phyloP scores from a whole-genome alignment of 2,113 vertebrate species.

The Piprites chloris region DNA sequence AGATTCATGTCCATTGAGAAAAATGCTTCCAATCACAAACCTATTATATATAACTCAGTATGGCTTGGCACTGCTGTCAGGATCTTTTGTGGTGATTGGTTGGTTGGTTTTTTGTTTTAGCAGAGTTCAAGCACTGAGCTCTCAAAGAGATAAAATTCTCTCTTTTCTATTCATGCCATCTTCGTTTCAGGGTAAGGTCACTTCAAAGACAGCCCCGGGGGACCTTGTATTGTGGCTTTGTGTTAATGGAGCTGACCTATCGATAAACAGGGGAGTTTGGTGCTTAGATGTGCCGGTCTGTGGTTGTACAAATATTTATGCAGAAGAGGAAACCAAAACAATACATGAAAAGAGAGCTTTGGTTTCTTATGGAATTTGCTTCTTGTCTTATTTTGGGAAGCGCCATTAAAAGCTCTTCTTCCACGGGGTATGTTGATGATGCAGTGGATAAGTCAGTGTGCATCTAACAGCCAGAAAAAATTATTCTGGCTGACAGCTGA shows the following conservation, averaged over 20 bases:
- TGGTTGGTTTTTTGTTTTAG: background rate
- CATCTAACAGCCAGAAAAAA: background rate
- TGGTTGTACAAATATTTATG: conserved; percentile 57
- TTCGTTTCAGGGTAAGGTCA: background rate
- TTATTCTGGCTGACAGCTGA: background rate
- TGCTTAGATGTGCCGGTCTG: background rate
- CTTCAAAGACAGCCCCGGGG: background rate
- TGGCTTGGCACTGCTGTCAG: conserved; percentile 32
- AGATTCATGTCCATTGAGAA: background rate
- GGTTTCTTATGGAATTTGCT: conserved; percentile 44
- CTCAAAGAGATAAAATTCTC: background rate
- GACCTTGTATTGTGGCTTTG: background rate
- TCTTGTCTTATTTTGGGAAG: conserved; percentile 13
- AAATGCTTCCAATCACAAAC: conserved; percentile 34
- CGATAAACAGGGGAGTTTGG: background rate
- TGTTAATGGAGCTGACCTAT: background rate
- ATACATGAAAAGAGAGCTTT: conserved; percentile 27
- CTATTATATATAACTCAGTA: conserved; percentile 1
- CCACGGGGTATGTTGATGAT: background rate
- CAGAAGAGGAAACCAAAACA: conserved; percentile 49
- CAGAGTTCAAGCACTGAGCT: background rate
- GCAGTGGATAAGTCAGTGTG: background rate
- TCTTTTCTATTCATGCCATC: conserved; percentile 2
- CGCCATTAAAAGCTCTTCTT: background rate
- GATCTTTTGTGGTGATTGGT: background rate